Conservation (phyloP, 2,113 vertebrate genomes). For the Bettongia penicillata region DNA sequence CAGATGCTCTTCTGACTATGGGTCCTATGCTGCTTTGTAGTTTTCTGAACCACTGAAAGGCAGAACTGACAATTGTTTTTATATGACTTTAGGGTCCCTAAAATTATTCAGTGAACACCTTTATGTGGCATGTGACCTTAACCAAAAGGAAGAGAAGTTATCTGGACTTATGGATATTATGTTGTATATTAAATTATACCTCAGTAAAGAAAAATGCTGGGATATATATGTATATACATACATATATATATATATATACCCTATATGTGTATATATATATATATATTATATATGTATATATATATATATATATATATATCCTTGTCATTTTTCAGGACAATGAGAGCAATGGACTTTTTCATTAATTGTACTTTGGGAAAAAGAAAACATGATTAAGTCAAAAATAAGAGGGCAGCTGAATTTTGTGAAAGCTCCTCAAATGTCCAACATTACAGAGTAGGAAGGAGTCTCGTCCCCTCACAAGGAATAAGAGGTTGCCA, state of each 20-base stretch:
- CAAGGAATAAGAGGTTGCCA: neutral
- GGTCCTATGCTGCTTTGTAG: no score
- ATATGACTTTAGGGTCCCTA: neutral
- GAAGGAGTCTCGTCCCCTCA: neutral
- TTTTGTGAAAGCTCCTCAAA: neutral
- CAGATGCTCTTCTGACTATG: neutral
- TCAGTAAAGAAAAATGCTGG: neutral
- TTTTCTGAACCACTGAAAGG: neutral
- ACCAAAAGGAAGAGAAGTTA: neutral
- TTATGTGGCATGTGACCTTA: no score
- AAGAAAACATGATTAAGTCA: neutral
- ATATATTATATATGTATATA: no score
- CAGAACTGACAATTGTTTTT: neutral
- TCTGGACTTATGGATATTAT: constrained; percentile 36
- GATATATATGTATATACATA: no score
- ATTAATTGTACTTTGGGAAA: neutral
- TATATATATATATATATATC: no score
- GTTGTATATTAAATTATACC: neutral
- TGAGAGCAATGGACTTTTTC: neutral
- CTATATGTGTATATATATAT: no score
- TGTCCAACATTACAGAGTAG: neutral
- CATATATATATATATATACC: no score
- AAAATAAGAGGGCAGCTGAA: neutral
- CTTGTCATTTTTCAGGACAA: neutral
- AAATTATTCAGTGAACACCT: no score